Base-by-base conservation (phyloP, 64 coral and sea anemone species). In the Exaiptasia diaphana region DNA sequence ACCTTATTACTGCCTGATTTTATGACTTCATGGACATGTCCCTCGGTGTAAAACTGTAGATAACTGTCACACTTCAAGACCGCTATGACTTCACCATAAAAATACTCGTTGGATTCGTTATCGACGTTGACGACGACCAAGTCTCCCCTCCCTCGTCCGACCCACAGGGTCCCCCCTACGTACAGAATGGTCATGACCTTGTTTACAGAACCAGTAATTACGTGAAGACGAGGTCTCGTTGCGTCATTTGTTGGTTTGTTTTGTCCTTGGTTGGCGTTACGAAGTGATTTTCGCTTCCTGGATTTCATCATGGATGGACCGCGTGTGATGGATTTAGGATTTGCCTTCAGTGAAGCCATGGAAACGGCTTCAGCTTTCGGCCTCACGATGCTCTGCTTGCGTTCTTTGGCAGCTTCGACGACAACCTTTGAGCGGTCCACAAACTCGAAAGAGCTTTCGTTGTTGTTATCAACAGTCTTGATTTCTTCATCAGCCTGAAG, bases 21-120 rank as follows among this genome's bases (percentile, higher is more conserved):
- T 2, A 94, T 82, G 29, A 94, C 73, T 38, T 94, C 91, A 50
- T 94, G 85, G 4, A 94, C 80, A 67, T 88, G 79, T 5, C 91
- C 91, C 13, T 89, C 80, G 39, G 65, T 46, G 49, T 85, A 94
- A n/a, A n/a, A n/a, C 2, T 78, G 72, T 4, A 94, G 64, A 33
- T 84, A 65, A 43, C 80, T 94, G 22, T 94, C 91, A 30, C 71
- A 54, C 33, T 89, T 84, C 4, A 94, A 79, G 37, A 89, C 85
- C 14, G 91, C 79, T 11, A 94, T 55, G 30, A 94, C 80, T 28
- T 89, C 68, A 74, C 91, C 91, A n/a, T 74, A 68, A 21, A 64
- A 56, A 18, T 85, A 50, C 4, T 44, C 79, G 2, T 71, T 68
- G 35, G 74, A 31, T 30, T 77, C 64, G 4, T 79, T 65, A 53